Percentiles rank a stretch among this genome's conserved stretches.
Evolutionary conservation across 2,113 vertebrate species (phyloP).

Genomic region (Gyps fulvus): DNA sequence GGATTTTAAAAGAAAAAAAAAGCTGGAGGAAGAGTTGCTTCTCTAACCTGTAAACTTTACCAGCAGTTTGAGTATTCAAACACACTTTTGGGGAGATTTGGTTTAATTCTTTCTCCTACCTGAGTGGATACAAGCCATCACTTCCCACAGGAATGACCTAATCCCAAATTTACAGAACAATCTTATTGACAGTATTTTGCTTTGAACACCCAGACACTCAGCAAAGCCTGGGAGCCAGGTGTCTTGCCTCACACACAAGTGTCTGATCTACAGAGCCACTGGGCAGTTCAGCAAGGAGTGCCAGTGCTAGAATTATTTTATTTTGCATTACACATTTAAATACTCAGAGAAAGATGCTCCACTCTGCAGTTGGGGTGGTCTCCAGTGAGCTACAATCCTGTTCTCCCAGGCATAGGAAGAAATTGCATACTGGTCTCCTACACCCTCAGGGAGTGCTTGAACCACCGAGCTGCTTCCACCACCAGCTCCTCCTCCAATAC

Average conservation of each 20-base stretch:
- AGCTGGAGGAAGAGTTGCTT: background rate
- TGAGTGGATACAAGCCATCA: background rate
- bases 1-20: background rate
- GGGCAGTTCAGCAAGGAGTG: background rate
- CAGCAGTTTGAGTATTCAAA: background rate
- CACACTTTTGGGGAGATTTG: background rate
- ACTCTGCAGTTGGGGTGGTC: background rate
- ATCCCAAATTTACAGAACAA: background rate
- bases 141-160: background rate
- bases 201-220: background rate
- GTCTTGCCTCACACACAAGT: rapidly evolving
- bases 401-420: background rate
- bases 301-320: background rate
- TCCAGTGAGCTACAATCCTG: background rate
- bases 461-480: background rate
- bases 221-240: background rate
- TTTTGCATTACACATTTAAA: background rate
- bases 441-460: background rate
- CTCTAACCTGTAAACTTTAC: background rate
- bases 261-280: background rate
- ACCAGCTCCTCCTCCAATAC: background rate
- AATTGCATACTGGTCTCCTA: background rate
- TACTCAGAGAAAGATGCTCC: background rate
- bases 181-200: background rate
- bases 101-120: background rate